Evolutionary conservation across 2,797 vertebrate genomes (phyloP), one percentile per base, ranked within the genome.

Genomic region (Centroberyx gerrardi): DNA sequence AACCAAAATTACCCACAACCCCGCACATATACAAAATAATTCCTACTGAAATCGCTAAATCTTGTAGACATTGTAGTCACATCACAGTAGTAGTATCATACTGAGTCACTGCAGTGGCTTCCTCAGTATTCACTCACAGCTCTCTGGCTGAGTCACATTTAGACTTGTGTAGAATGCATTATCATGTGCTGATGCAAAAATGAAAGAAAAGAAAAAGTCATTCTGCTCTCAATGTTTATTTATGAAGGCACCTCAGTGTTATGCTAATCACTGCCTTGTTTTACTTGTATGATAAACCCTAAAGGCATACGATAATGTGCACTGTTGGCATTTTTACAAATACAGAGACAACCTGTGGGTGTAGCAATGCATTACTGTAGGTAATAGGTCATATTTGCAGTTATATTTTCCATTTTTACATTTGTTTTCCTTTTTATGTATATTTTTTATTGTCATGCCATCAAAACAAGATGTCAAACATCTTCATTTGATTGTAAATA

Each of bases 221-320:
- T 68, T 85, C 76, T 62, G 18, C 58, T 62, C 42, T 77, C 71
- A 77, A 81, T 73, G 63, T 38, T 77, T 67, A 81, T 87, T 84
- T 59, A 79, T 84, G 40, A 51, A 82, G 76, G 67, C 49, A 40
- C 60, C 60, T 42, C 52, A 22, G 42, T 71, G 60, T 63, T 76
- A 64, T 83, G 66, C 68, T 81, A 70, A 87, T 73, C 17, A n/a
- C 46, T 6, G 51, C 49, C 60, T 67, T 69, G 59, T 69, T 87
- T 76, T 78, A 56, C 33, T 72, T 84, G 61, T 66, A 54, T 70
- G 73, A 80, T 77, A 84, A 77, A 79, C 22, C 54, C 55, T 48
- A 70, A 72, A 58, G 72, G 59, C 49, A 49, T 58, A 46, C 12
- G n/a, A 66, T 66, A 51, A 76, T 68, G 33, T 68, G 29, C 65